A percentile compares a stretch with the other conserved stretches of the same genome.
Conservation (phyloP, 1,140 invertebrate species). For the Neodiprion fabricii region DNA sequence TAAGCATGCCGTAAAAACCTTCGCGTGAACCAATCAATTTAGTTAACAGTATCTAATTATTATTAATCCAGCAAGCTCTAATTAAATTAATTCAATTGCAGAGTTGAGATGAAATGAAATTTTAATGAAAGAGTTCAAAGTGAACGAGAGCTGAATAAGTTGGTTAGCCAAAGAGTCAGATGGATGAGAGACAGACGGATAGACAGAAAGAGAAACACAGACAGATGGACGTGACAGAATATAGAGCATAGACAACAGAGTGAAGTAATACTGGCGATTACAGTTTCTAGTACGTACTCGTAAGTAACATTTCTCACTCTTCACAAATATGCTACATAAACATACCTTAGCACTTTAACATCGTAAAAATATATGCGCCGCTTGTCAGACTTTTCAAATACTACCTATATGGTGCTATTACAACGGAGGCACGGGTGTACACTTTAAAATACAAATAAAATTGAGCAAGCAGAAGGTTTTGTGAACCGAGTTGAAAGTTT, state of each 20-base stretch:
- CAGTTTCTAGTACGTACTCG: not conserved
- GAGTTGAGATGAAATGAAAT: conserved; percentile 2
- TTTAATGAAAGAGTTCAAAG: not conserved
- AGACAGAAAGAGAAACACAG: conserved; percentile 31
- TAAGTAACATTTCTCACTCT: not conserved
- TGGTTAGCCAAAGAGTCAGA: conserved; percentile 5
- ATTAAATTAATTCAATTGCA: not conserved
- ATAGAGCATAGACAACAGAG: not conserved
- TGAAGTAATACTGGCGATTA: not conserved
- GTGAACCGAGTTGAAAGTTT: too few relatives aligned
- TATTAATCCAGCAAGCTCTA: not conserved
- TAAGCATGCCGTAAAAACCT: not conserved
- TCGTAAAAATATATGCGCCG: not conserved
- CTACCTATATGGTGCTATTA: too few relatives aligned
- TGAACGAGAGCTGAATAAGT: not conserved
- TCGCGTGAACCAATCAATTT: not conserved
- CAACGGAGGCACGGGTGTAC: too few relatives aligned
- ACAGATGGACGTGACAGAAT: conserved; percentile 38
- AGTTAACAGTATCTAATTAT: not conserved
- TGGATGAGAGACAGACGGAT: conserved; percentile 31
- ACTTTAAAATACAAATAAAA: too few relatives aligned
- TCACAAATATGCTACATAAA: not conserved
- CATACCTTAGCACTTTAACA: not conserved
- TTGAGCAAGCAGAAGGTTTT: too few relatives aligned
- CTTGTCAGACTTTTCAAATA: not conserved